These are phyloP conservation scores for Gyrodactylus salaris DNA, from an alignment of 1,140 invertebrate genomes.

Conservation along the genomic window DNA sequence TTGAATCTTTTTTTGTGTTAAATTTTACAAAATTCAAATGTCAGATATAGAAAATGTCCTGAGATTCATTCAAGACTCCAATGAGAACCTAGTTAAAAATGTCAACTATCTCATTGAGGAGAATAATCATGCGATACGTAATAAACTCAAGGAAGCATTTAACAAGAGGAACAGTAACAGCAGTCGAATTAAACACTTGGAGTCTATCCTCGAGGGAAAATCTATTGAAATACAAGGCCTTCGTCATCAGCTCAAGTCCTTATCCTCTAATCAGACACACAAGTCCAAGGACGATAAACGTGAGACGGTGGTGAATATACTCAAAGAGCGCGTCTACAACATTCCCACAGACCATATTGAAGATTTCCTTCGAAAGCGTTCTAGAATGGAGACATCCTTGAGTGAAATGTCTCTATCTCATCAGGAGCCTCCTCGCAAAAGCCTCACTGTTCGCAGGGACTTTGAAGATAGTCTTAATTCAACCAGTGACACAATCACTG, in stretches of 20 bases:
- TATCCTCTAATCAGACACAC: neutral
- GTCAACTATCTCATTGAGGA: neutral
- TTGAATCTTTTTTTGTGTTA: too few relatives aligned
- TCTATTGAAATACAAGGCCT: neutral
- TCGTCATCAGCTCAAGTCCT: neutral
- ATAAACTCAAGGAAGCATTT: neutral
- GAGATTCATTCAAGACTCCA: neutral
- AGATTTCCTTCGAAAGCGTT: neutral
- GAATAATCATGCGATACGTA: neutral
- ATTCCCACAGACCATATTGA: neutral
- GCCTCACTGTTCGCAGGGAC: neutral
- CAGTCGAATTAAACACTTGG: neutral
- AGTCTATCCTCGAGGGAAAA: neutral
- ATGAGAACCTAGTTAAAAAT: neutral
- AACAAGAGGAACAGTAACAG: neutral
- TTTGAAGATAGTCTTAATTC: neutral
- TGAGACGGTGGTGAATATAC: neutral
- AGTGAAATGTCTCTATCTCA: neutral
- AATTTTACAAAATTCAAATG: too few relatives aligned
- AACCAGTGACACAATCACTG: neutral
- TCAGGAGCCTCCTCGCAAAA: neutral
- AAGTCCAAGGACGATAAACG: neutral
- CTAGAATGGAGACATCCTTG: neutral
- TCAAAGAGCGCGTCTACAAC: neutral
- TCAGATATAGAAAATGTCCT: too few relatives aligned